A percentile compares a stretch with the other conserved stretches of the same genome.
These are phyloP conservation scores for Alligator sinensis DNA, from an alignment of 2,113 vertebrate species.

Conservation along the genomic window DNA sequence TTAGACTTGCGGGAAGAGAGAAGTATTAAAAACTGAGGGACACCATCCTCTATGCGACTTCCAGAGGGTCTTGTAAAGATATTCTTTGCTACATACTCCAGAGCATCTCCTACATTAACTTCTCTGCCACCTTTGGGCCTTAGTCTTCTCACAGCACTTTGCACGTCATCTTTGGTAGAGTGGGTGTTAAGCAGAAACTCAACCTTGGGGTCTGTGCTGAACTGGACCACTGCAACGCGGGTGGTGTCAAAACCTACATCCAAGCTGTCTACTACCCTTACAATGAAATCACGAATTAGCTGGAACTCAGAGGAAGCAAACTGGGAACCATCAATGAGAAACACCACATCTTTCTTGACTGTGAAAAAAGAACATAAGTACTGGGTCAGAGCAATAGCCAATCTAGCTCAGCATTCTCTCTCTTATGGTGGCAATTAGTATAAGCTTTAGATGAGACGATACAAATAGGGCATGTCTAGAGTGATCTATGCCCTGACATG, in stretches of 20 bases:
- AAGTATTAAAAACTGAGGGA: constrained; percentile 93
- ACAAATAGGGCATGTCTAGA: too few species aligned
- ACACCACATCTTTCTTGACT: constrained; percentile 91
- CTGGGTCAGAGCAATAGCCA: too few species aligned
- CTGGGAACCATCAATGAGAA: constrained; percentile 92
- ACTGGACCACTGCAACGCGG: constrained; percentile 91
- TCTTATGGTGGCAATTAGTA: too few species aligned
- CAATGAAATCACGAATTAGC: constrained; percentile 85
- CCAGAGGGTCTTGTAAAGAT: constrained; percentile 91
- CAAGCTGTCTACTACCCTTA: constrained; percentile 84
- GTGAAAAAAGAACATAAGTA: constrained; percentile 6
- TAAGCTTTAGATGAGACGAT: neutral
- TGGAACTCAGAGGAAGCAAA: constrained; percentile 81
- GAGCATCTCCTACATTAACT: constrained; percentile 87
- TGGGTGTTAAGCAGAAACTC: constrained; percentile 90
- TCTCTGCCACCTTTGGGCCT: constrained; percentile 83
- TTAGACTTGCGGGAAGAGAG: constrained; percentile 86
- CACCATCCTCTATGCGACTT: constrained; percentile 92
- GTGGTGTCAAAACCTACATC: constrained; percentile 90
- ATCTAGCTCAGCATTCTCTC: too few species aligned
- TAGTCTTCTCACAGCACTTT: constrained; percentile 80
- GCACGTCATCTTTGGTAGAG: constrained; percentile 89
- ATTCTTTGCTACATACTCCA: constrained; percentile 88
- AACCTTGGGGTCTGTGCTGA: constrained; percentile 85
- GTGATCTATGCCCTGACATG: too few species aligned